These are phyloP conservation scores for Bombus confusus DNA, from an alignment of 1,140 invertebrate species.

Conservation along the genomic window DNA sequence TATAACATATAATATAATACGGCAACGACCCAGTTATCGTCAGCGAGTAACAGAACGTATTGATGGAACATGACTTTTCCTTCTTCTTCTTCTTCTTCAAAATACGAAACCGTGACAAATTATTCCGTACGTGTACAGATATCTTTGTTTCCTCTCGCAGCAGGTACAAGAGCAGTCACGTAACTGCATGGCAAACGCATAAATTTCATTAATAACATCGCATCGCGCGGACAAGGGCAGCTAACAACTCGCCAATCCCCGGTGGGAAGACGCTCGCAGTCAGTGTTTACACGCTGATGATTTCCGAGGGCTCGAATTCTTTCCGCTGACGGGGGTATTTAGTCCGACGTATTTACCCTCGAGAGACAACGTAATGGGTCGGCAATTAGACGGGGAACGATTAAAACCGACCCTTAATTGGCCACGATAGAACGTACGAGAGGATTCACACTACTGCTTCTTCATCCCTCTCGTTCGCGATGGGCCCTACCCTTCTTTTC, in stretches of 20 bases:
- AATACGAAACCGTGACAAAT: neutral
- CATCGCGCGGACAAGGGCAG: constrained; percentile 3
- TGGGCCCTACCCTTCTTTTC: constrained; percentile 21
- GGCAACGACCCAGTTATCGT: too few species aligned
- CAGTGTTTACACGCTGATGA: constrained; percentile 55
- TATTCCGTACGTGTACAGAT: neutral
- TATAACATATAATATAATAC: too few species aligned
- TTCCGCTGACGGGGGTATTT: constrained; percentile 60
- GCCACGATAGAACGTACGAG: constrained; percentile 67
- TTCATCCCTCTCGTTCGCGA: constrained; percentile 43
- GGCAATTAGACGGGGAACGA: constrained; percentile 79
- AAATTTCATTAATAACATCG: constrained; percentile 34
- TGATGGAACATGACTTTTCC: neutral
- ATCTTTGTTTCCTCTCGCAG: too few species aligned
- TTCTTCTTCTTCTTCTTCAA: neutral
- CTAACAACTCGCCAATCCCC: constrained; percentile 17
- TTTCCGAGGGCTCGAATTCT: constrained; percentile 57
- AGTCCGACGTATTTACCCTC: constrained; percentile 70
- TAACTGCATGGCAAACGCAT: neutral
- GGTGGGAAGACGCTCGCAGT: constrained; percentile 1
- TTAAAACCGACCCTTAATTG: constrained; percentile 81
- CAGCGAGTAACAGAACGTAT: too few species aligned
- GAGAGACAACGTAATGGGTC: constrained; percentile 77
- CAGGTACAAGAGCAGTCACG: neutral
- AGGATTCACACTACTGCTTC: constrained; percentile 68